Evolutionary conservation across 2,888 invertebrate genomes (phyloP), one percentile per base, ranked within the genome.

Genomic region (Bruchidius siliquastri): DNA sequence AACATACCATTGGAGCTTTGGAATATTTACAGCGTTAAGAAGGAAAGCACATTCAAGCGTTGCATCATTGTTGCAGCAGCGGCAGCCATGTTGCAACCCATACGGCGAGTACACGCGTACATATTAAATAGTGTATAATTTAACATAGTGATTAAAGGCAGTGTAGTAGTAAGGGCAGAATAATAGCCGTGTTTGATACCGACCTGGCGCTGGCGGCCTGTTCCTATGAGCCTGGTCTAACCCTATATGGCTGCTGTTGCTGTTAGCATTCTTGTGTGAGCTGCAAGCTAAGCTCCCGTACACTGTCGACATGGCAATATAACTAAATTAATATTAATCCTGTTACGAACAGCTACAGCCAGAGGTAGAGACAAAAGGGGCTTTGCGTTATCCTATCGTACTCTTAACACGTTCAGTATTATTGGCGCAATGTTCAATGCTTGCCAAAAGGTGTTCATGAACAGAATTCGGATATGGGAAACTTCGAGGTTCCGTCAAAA

Each of bases 271-370:
- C 49, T 49, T 49, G 49, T 49, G 49, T 18, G 49, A 49, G 49
- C 49, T 49, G 49, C 18, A 49, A 49, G 49, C 49, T 49, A 49
- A 49, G 49, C 49, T 49, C 49, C 18, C 49, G 49, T 49, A 49
- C 49, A 49, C 49, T 49, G 49, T 13, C 49, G 49, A 75, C 74
- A 74, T 77, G 73, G 78, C 77, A 79, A 77, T 80, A 78, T 79
- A 80, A 79, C 80, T 76, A 79, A 80, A 81, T 80, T 80, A 80
- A 80, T 81, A 81, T 80, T 81, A 79, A 81, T 78, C 75, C 78
- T 74, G 76, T 76, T 76, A 77, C 77, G 78, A 77, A 78, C 79
- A 77, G 76, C 76, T 73, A 70, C 71, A 70, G 70, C 26, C 21
- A 66, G 49, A 49, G 49, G 49, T 49, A 13, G 6, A 8, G 49